These are phyloP conservation scores for Alaudala cheleensis DNA, from an alignment of 2,113 vertebrate genomes.

Conservation along the genomic window DNA sequence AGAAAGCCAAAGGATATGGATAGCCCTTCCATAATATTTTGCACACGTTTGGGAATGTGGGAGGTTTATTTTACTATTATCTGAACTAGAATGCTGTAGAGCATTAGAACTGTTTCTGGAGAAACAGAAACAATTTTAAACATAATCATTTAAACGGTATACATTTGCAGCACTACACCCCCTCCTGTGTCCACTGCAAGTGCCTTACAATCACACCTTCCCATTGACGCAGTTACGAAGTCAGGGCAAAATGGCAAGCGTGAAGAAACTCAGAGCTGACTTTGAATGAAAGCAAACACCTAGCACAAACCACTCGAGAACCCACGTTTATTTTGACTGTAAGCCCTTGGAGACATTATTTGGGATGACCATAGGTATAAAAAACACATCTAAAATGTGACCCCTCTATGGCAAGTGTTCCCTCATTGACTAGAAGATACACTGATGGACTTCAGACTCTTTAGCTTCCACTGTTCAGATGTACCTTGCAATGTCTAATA, in stretches of 20 bases:
- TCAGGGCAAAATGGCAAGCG: neutral
- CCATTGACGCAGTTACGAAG: neutral
- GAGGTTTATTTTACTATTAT: neutral
- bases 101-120: neutral
- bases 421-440: neutral
- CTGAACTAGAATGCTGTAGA: neutral
- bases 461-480: neutral
- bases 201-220: neutral
- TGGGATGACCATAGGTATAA: neutral
- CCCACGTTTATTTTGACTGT: neutral
- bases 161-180: neutral
- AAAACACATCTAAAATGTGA: neutral
- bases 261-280: neutral
- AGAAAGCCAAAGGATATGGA: neutral
- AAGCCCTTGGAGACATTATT: neutral
- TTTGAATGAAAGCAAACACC: neutral
- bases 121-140: neutral
- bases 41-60: neutral
- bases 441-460: neutral
- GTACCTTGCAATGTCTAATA: neutral
- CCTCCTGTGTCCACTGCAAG: neutral
- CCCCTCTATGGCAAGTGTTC: neutral
- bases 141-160: neutral
- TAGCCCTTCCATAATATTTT: neutral
- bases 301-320: neutral